Base-by-base conservation (phyloP, 2,113 vertebrate species). In the Sphaerodactylus townsendi region DNA sequence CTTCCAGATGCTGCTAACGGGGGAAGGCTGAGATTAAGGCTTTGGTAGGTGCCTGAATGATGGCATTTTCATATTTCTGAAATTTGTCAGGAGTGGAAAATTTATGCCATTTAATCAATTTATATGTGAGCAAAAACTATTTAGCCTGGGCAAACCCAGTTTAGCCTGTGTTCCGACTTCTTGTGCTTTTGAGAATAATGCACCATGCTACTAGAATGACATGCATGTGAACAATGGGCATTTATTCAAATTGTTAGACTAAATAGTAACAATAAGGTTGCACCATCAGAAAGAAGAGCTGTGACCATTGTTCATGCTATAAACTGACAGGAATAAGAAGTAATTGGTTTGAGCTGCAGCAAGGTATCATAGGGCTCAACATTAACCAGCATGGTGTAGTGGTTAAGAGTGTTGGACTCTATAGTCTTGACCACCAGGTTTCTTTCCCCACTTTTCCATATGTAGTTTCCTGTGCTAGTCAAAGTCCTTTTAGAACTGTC, bases 11-110 rank as follows among this genome's bases (percentile, higher is more conserved):
- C 59, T 83, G 44, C 65, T 35, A 41, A 85, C 56, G 44, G 86
- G 82, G 69, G 72, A 91, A 53, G 90, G 76, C 74, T 89, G 85
- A 92, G 95, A 82, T 86, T 90, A 93, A 93, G 82, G 59, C 77
- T 69, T 46, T 46, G 14, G 72, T 73, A 37, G 83, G 82, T 90
- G 53, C 86, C 2, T 72, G 64, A 83, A 85, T 62, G 11, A 41
- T 48, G 30, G 80, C 62, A 62, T 66, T 79, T 90, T 91, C 77
- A 44, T 77, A 53, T n/a, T 88, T 81, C 50, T 62, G 81, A 88
- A 86, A 80, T 93, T 86, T 86, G 30, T 53, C 69, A 46, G 59
- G 11, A 74, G 81, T 72, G 50, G 77, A 83, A 33, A 2, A 6
- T 81, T 62, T 56, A 4, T 79, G 66, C 50, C 50, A 21, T 41